Base-by-base conservation (phyloP, 2,888 invertebrate species). In the Meliscaeva auricollis region DNA sequence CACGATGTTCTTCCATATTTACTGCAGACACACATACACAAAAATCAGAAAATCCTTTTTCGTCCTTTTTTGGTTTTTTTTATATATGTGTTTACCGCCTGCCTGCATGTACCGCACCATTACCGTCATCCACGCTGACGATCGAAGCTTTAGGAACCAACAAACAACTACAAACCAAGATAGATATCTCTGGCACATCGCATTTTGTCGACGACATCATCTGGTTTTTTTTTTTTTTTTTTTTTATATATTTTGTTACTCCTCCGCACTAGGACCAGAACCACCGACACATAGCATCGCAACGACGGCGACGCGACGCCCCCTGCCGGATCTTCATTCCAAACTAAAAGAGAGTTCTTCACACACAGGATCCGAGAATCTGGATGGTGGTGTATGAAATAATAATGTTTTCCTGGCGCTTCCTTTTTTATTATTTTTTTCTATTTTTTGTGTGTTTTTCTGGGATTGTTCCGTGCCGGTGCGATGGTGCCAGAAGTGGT, bases 381-480 rank as follows among this genome's bases (percentile, higher is more conserved):
- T 41, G 50, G 73, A 32, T 69, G 68, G 74, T 64, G 62, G 72
- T 76, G 75, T 81, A 85, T 85, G 69, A 85, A 81, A 85, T 81
- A 79, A 83, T 83, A 85, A 81, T 81, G 69, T 77, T 85, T 81
- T 76, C 85, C 76, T 81, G 75, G 76, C 75, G 80, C 54, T 85
- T 84, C 35, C 54, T 50, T 48, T 50, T 66, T 35, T 30, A 4
- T n/a, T 52, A 32, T 54, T 41, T 41, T 41, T 41, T 13, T 13
- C 13, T 41, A 1, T 15, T 9, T 58, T 38, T 35, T 66, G 48
- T 50, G 50, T 66, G 58, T 72, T 80, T 73, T 85, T 73, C 66
- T 62, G 20, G 35, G 52, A 68, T 46, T 46, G 30, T 54, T 48
- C 54, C 30, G 30, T 58, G 32, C 35, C 41, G 38, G 48, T 56